A percentile compares a stretch with the other conserved stretches of the same genome.
Conservation (phyloP, 64 coral and sea anemone species). For the Orbicella faveolata region DNA sequence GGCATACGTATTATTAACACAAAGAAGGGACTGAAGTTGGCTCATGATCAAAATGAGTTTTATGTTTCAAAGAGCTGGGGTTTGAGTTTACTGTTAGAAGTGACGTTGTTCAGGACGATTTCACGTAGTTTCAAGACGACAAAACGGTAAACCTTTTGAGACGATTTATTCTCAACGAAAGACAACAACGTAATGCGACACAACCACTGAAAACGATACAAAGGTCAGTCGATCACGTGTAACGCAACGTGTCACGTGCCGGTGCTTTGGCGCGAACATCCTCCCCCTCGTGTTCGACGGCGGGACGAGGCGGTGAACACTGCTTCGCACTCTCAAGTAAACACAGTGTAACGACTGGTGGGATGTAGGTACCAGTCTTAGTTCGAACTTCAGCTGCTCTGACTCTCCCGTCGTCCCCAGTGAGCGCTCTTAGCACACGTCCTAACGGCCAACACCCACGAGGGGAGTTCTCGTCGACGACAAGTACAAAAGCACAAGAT, state of each 20-base stretch:
- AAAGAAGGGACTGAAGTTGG: too few species aligned
- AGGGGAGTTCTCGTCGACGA: slow-evolving; percentile 49
- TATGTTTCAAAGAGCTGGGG: too few species aligned
- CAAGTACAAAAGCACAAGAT: slow-evolving; percentile 61
- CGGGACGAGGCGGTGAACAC: not conserved
- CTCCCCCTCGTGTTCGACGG: slow-evolving; percentile 33
- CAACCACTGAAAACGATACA: not conserved
- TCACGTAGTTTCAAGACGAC: too few species aligned
- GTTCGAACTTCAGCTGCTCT: slow-evolving; percentile 42
- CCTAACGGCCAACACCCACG: slow-evolving; percentile 35
- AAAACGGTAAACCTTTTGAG: too few species aligned
- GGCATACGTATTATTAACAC: too few species aligned
- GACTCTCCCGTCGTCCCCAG: slow-evolving; percentile 32
- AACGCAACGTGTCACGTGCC: not conserved
- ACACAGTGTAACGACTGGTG: slow-evolving; percentile 27
- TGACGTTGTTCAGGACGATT: too few species aligned
- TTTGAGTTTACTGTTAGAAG: too few species aligned
- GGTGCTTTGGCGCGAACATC: slow-evolving; percentile 13
- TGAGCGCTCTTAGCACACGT: slow-evolving; percentile 1
- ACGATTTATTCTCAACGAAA: too few species aligned
- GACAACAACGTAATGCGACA: too few species aligned
- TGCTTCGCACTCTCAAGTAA: slow-evolving; percentile 15
- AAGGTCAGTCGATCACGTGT: not conserved
- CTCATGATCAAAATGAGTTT: too few species aligned
- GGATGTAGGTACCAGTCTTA: slow-evolving; percentile 23